These are phyloP conservation scores for Ageneiosus marmoratus DNA, from an alignment of 2,113 vertebrate genomes.

Conservation along the genomic window DNA sequence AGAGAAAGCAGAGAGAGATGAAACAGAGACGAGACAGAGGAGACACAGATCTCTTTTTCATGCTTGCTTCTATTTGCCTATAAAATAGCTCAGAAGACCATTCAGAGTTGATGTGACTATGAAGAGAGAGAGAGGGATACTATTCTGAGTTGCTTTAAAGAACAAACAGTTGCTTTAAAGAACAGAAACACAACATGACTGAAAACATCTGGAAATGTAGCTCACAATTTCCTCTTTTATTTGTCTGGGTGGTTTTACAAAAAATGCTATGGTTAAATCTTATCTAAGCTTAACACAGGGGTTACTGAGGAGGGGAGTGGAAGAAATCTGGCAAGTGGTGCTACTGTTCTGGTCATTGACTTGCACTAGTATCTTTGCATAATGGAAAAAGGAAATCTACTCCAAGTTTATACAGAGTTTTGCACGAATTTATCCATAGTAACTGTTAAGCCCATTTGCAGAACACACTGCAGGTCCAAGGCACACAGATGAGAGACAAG, in stretches of 20 bases:
- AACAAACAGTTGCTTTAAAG: neutral
- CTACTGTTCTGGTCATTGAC: conserved; percentile 5
- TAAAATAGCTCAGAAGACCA: neutral
- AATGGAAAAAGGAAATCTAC: conserved; percentile 13
- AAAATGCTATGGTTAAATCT: neutral
- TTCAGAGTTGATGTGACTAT: neutral
- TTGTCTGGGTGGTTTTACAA: neutral
- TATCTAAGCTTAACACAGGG: neutral
- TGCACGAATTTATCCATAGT: neutral
- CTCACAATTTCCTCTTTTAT: neutral
- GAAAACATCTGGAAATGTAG: neutral
- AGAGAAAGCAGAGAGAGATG: neutral
- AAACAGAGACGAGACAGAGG: neutral
- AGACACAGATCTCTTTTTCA: neutral
- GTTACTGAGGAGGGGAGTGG: neutral
- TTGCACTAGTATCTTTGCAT: neutral
- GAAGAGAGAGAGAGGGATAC: neutral
- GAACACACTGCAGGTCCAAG: neutral
- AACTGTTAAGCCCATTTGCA: neutral
- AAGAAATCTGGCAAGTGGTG: neutral
- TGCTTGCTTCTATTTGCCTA: neutral
- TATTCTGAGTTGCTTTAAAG: neutral
- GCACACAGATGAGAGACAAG: neutral
- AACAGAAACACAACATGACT: neutral
- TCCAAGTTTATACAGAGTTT: neutral